Evolutionary conservation across 1,140 invertebrate species (phyloP).

Genomic region (Sarcophaga bullata): DNA sequence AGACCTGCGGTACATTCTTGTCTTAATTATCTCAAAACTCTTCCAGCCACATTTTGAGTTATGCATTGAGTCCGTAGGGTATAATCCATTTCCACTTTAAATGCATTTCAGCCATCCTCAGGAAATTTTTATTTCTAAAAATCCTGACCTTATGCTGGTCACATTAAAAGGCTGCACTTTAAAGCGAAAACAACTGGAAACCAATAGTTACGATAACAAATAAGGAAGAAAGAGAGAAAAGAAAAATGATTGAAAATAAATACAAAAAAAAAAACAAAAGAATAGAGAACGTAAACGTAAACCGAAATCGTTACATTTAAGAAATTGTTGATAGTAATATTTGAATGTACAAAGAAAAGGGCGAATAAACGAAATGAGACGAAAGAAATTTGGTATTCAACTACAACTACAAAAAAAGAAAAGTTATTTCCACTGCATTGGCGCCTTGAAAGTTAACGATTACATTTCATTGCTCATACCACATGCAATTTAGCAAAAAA

Average conservation of each 20-base stretch:
- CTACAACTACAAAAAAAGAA: background rate
- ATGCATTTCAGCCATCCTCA: no score
- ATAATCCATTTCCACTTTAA: no score
- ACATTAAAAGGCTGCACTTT: no score
- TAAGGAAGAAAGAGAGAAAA: background rate
- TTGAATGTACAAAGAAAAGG: conserved; percentile 27
- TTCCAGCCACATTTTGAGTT: no score
- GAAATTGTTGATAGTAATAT: conserved; percentile 19
- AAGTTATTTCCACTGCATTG: conserved; percentile 39
- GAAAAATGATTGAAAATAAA: background rate
- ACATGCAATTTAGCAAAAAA: conserved; percentile 38
- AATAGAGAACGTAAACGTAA: background rate
- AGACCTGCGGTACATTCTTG: no score
- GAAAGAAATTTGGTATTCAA: background rate
- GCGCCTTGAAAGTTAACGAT: conserved; percentile 34
- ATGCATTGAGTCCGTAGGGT: no score
- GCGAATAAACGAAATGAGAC: conserved; percentile 2
- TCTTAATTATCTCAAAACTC: no score
- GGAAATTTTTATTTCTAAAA: no score
- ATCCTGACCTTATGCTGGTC: no score
- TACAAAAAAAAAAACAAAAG: background rate
- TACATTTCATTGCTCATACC: conserved; percentile 33
- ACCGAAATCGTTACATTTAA: conserved; percentile 20
- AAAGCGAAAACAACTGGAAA: background rate
- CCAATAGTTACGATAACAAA: background rate